Evolutionary conservation across 2,797 vertebrate genomes (phyloP).

Genomic region (Sebastes dallii): DNA sequence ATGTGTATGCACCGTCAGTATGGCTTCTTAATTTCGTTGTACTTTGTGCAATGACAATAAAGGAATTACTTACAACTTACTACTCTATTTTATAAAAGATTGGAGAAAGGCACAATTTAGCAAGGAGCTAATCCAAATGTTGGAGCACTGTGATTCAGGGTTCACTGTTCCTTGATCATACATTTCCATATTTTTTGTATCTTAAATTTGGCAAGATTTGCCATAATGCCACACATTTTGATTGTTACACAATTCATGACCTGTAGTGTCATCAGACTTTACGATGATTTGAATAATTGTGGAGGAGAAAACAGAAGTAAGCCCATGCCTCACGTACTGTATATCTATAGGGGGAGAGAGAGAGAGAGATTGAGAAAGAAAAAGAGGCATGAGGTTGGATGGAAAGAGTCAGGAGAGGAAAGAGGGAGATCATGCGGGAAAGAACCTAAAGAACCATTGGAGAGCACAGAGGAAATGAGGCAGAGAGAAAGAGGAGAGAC

Average conservation of each 20-base stretch:
- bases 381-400: constrained; percentile 36
- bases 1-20: no score
- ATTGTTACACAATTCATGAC: background rate
- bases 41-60: no score
- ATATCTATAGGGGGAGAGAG: constrained; percentile 31
- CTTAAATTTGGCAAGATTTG: background rate
- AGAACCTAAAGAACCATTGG: constrained; percentile 80
- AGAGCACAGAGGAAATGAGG: constrained; percentile 82
- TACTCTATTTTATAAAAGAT: background rate
- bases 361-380: background rate
- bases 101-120: background rate
- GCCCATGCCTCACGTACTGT: background rate
- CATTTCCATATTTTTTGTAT: background rate
- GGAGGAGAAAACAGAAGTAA: no score
- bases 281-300: background rate
- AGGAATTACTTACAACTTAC: no score
- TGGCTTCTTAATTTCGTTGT: no score
- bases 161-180: background rate
- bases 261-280: background rate
- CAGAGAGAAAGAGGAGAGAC: constrained; percentile 73
- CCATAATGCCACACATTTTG: background rate
- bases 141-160: background rate
- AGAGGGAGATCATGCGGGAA: constrained; percentile 67
- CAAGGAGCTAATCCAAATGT: background rate
- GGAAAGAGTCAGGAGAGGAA: constrained; percentile 51